phyloP scores from a whole-genome alignment of 2,888 invertebrate species.

The Syrphus vitripennis region DNA sequence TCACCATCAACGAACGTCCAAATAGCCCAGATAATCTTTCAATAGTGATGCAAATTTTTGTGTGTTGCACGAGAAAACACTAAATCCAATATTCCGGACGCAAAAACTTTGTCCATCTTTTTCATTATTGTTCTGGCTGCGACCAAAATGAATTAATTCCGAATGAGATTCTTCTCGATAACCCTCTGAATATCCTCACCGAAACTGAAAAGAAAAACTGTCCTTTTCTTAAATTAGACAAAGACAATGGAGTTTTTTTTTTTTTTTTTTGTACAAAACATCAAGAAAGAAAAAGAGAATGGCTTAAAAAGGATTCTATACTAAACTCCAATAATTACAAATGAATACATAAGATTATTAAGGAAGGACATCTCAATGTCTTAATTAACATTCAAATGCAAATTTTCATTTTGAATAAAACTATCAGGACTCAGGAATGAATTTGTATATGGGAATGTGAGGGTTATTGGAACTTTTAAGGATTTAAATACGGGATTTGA shows the following conservation, averaged over 20 bases:
- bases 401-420: conserved; percentile 47
- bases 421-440: background rate
- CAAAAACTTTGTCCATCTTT: conserved; percentile 6
- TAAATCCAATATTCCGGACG: background rate
- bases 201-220: background rate
- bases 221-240: conserved; percentile 20
- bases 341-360: conserved; percentile 53
- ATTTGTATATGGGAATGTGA: background rate
- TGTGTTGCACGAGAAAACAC: conserved; percentile 8
- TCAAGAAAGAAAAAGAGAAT: background rate
- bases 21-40: conserved; percentile 8
- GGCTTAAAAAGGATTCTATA: conserved; percentile 21
- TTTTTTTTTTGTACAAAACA: too few species aligned
- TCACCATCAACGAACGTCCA: background rate
- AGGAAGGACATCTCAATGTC: conserved; percentile 22
- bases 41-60: conserved; percentile 20
- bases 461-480: conserved; percentile 19
- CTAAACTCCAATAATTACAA: conserved; percentile 61
- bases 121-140: background rate
- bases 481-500: background rate
- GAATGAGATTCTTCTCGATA: background rate
- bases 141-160: conserved; percentile 40
- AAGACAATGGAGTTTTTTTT: conserved; percentile 24
- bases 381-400: conserved; percentile 60
- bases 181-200: too few species aligned